These are phyloP conservation scores for Chionodraco myersi DNA, from an alignment of 2,113 vertebrate genomes.

Conservation along the genomic window DNA sequence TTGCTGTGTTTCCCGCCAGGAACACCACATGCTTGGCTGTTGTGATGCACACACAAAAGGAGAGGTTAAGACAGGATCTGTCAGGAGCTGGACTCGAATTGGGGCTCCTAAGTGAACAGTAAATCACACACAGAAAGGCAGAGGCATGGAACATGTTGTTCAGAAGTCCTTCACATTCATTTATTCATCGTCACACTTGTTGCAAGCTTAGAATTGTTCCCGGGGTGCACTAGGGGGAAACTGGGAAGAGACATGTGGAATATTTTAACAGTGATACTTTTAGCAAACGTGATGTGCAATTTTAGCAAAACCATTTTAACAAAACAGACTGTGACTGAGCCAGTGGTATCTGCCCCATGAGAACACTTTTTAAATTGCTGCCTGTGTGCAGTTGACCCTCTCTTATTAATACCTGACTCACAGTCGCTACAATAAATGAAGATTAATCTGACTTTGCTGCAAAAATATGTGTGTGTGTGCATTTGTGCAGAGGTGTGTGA, in stretches of 20 bases:
- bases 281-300: slow-evolving; percentile 15
- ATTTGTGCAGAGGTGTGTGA: neutral
- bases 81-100: slow-evolving; percentile 1
- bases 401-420: slow-evolving; percentile 42
- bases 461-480: neutral
- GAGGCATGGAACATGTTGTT: slow-evolving; percentile 29
- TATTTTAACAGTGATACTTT: slow-evolving; percentile 40
- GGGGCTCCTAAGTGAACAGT: neutral
- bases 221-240: slow-evolving; percentile 26
- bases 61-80: slow-evolving; percentile 27
- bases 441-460: slow-evolving; percentile 44
- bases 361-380: slow-evolving; percentile 15
- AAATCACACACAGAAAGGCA: slow-evolving; percentile 6
- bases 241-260: slow-evolving; percentile 40
- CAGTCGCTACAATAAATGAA: slow-evolving; percentile 41
- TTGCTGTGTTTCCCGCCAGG: slow-evolving; percentile 89
- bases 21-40: slow-evolving; percentile 89
- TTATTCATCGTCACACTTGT: slow-evolving; percentile 18
- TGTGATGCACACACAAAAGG: slow-evolving; percentile 61
- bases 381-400: neutral
- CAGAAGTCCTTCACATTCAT: neutral
- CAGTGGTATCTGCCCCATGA: neutral
- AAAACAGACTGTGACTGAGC: neutral
- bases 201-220: slow-evolving; percentile 36
- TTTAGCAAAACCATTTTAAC: slow-evolving; percentile 13